phyloP scores from a whole-genome alignment of 1,140 invertebrate species.

The Limonius californicus region DNA sequence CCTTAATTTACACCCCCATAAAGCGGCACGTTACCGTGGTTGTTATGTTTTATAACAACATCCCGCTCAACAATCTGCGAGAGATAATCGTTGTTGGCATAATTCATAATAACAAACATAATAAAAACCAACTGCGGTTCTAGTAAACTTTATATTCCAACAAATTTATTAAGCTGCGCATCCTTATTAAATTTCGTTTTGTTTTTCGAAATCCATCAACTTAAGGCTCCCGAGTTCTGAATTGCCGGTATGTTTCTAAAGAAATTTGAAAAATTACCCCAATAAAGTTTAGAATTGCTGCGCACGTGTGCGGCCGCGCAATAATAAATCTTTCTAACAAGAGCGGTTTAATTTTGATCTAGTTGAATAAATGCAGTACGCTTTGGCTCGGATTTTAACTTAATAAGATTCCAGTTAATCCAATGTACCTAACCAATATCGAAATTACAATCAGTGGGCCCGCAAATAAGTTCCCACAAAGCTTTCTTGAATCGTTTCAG shows the following conservation, averaged over 20 bases:
- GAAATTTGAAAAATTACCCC: slow-evolving; percentile 7
- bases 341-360: slow-evolving; percentile 8
- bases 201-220: background rate
- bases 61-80: slow-evolving; percentile 23
- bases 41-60: slow-evolving; percentile 27
- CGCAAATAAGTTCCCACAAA: too few species aligned
- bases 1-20: slow-evolving; percentile 28
- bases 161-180: slow-evolving; percentile 17
- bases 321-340: background rate
- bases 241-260: background rate
- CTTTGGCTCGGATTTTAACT: background rate
- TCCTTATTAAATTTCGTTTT: slow-evolving; percentile 13
- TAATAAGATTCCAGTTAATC: background rate
- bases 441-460: background rate
- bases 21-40: slow-evolving; percentile 23
- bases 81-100: slow-evolving; percentile 26
- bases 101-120: slow-evolving; percentile 26
- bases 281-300: slow-evolving; percentile 13
- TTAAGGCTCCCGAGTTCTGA: background rate
- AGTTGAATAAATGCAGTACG: background rate
- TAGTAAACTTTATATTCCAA: slow-evolving; percentile 13
- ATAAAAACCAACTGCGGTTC: slow-evolving; percentile 27
- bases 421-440: background rate
- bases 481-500: too few species aligned
- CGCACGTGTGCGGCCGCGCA: slow-evolving; percentile 4